Percentiles rank a stretch among this genome's conserved stretches.
Evolutionary conservation across 2,888 invertebrate species (phyloP).

Genomic region (Andrena marginata): DNA sequence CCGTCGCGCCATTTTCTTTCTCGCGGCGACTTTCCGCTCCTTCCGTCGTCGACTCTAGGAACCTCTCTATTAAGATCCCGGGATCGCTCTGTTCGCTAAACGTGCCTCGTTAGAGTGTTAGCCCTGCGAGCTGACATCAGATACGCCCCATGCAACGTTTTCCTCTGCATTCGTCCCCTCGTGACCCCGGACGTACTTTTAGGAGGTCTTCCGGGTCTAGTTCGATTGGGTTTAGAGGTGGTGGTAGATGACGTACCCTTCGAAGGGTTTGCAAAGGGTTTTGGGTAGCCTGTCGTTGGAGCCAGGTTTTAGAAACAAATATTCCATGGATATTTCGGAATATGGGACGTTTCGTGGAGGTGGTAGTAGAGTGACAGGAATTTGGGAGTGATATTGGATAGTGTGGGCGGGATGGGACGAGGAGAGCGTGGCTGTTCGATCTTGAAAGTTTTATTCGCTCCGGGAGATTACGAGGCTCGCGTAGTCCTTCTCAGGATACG

Average conservation of each 20-base stretch:
- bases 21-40: neutral
- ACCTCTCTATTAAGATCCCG: constrained; percentile 23
- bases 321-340: neutral
- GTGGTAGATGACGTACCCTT: neutral
- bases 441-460: constrained; percentile 30
- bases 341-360: neutral
- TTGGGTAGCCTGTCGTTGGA: too few species aligned
- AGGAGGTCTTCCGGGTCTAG: neutral
- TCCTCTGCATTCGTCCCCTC: neutral
- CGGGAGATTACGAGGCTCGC: constrained; percentile 21
- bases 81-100: constrained; percentile 3
- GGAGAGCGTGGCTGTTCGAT: neutral
- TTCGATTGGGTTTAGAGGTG: constrained; percentile 11
- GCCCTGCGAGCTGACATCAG: constrained; percentile 29
- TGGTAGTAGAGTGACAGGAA: neutral
- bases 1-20: constrained; percentile 5
- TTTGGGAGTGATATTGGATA: neutral
- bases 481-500: constrained; percentile 31
- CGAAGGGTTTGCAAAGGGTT: too few species aligned
- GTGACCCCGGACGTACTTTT: neutral
- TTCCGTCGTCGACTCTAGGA: neutral
- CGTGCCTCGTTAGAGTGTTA: constrained; percentile 25
- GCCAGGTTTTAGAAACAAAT: too few species aligned
- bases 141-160: constrained; percentile 14
- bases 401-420: neutral